Conservation (phyloP, 2,797 vertebrate genomes). For the Fringilla coelebs region DNA sequence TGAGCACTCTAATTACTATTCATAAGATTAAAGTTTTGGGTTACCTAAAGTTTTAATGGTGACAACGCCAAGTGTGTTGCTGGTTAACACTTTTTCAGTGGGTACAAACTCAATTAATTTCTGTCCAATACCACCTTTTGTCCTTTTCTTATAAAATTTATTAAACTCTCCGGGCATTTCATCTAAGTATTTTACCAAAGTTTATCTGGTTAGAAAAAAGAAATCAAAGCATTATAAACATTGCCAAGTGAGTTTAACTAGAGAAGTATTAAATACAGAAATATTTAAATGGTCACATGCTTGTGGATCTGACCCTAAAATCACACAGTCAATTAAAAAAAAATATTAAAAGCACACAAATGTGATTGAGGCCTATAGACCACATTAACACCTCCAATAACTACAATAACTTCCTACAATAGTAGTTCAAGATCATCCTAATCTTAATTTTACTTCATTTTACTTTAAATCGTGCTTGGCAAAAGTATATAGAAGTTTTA, state of each 20-base stretch:
- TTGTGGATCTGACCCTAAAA: neutral
- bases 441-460: neutral
- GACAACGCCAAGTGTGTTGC: neutral
- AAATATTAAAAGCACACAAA: neutral
- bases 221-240: neutral
- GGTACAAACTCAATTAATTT: neutral
- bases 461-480: neutral
- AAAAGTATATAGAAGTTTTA: neutral
- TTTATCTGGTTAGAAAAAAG: neutral
- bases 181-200: neutral
- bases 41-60: constrained; percentile 35
- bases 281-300: neutral
- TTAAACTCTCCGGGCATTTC: neutral
- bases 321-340: neutral
- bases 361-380: neutral
- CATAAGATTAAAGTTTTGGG: constrained; percentile 13
- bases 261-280: neutral
- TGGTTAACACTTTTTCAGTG: neutral
- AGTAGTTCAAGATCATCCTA: neutral
- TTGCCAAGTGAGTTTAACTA: neutral
- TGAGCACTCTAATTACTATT: constrained; percentile 30
- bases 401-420: neutral
- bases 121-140: neutral
- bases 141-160: neutral
- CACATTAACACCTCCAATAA: neutral